Base-by-base conservation (phyloP, 2,797 vertebrate species). In the Alosa sapidissima region DNA sequence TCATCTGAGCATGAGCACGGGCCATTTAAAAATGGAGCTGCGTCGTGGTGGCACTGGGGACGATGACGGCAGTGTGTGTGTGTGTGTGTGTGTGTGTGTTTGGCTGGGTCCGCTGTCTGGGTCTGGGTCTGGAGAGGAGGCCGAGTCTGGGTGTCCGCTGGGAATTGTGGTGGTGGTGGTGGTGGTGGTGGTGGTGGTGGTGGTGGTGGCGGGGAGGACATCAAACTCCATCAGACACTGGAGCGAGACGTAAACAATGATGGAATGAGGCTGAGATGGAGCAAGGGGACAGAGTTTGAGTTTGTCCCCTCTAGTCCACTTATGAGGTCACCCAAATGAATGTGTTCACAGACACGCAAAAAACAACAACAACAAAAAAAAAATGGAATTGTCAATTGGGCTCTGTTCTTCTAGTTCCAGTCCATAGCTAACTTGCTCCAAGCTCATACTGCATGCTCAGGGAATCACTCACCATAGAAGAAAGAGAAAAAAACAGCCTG, bases 1-100 rank as follows among this genome's bases (percentile, higher is more conserved):
- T 91, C 88, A 90, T 89, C 87, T 88, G 89, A 92, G 85, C 85
- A 91, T 86, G 54, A 55, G 54, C 81, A 58, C 54, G n/a, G 81
- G 49, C 58, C 83, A 45, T 89, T 90, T 86, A 88, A 84, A 82
- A 84, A 84, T 84, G 41, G 13, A 84, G n/a, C 87, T 82, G 24
- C 3, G 21, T 28, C 3, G 16, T 28, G 55, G 72, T 47, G 72
- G 36, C 72, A 47, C 41, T 21, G 41, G 41, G 72, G 72, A 19
- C 19, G 7, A 16, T 4, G 16, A 6, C 28, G 33, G n/a, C 62
- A 7, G 33, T 60, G 55, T 13, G 62, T 28, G 62, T 36, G 62
- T 11, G 62, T 68, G 62, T 68, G 28, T 68, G 28, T 68, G 65
- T 33, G 62, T 68, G 62, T 72, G 65, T 88, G 86, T 86, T 88